These are phyloP conservation scores for Holotrichia oblita DNA, from an alignment of 1,140 invertebrate species.

Conservation along the genomic window DNA sequence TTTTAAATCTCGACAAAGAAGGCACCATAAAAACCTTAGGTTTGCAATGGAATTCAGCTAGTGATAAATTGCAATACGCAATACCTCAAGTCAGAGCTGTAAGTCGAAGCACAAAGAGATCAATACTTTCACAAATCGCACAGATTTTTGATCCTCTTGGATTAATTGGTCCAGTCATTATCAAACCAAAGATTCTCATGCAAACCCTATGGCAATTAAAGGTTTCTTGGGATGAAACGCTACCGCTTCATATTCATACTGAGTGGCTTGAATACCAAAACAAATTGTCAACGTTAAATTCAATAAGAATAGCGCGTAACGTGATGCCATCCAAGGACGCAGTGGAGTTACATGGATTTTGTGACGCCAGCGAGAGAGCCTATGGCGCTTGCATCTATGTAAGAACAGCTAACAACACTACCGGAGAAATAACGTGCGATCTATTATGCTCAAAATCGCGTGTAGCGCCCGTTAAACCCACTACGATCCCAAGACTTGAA, in stretches of 20 bases:
- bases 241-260: conserved; percentile 48
- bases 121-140: conserved; percentile 56
- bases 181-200: conserved; percentile 60
- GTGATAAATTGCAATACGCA: conserved; percentile 54
- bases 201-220: conserved; percentile 60
- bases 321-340: conserved; percentile 44
- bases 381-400: conserved; percentile 53
- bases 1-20: not conserved
- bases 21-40: conserved; percentile 51
- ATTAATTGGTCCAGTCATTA: conserved; percentile 57
- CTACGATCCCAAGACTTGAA: not conserved
- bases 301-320: conserved; percentile 44
- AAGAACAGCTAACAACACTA: not conserved
- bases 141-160: conserved; percentile 63
- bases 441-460: not conserved
- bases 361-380: conserved; percentile 51
- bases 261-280: conserved; percentile 40
- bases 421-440: not conserved
- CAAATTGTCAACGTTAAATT: conserved; percentile 12
- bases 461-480: not conserved
- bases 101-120: conserved; percentile 55
- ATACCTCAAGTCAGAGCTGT: not conserved
- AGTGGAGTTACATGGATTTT: conserved; percentile 53
- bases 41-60: conserved; percentile 52
- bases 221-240: conserved; percentile 60